Evolutionary conservation across 2,888 invertebrate species (phyloP).

Genomic region (Habrosyne pyritoides): DNA sequence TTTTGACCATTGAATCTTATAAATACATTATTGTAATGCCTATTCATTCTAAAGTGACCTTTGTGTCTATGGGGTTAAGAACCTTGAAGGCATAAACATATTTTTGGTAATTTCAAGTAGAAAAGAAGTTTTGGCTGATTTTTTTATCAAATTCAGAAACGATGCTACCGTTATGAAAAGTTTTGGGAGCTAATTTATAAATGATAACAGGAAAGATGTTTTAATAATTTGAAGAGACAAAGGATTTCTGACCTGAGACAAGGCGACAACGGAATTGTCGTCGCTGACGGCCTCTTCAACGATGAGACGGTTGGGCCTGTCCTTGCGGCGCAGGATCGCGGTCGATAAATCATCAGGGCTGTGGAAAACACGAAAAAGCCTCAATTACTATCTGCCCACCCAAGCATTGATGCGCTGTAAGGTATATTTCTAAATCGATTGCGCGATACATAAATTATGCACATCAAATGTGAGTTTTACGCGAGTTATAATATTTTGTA

Average conservation of each 20-base stretch:
- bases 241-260: conserved; percentile 91
- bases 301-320: conserved; percentile 98
- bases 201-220: neutral
- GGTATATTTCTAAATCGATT: neutral
- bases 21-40: neutral
- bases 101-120: neutral
- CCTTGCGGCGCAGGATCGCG: conserved; percentile 98
- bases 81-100: neutral
- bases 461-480: neutral
- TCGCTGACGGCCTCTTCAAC: conserved; percentile 99
- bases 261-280: conserved; percentile 98
- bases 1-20: neutral
- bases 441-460: neutral
- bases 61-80: neutral
- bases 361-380: conserved; percentile 45
- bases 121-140: no score
- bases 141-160: no score
- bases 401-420: neutral
- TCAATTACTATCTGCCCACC: conserved; percentile 17
- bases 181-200: neutral
- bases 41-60: conserved; percentile 1
- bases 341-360: conserved; percentile 96
- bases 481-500: neutral
- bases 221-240: conserved; percentile 21
- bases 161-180: neutral